These are phyloP conservation scores for Calameuta pallipes DNA, from an alignment of 2,888 invertebrate species.

Conservation along the genomic window DNA sequence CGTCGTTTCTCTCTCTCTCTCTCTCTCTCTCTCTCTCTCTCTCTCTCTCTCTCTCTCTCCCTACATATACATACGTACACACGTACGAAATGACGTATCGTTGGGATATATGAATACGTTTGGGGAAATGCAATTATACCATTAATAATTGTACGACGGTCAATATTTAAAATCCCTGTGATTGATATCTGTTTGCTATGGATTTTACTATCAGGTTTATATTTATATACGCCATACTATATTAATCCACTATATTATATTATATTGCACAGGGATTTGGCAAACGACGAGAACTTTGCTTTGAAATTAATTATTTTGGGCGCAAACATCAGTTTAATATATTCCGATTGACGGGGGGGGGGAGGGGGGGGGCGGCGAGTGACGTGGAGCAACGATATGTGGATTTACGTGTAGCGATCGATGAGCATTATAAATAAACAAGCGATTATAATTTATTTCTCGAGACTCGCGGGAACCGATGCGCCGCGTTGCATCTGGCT, in stretches of 20 bases:
- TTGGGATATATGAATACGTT: neutral
- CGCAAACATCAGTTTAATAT: slow-evolving; percentile 59
- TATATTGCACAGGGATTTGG: neutral
- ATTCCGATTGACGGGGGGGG: slow-evolving; percentile 49
- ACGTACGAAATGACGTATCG: neutral
- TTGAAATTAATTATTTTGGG: slow-evolving; percentile 57
- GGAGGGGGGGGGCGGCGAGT: too few species aligned
- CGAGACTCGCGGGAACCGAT: neutral
- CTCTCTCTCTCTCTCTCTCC: neutral
- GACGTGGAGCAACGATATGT: too few species aligned
- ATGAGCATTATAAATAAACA: neutral
- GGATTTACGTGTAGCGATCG: neutral
- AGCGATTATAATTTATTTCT: neutral
- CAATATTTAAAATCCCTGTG: slow-evolving; percentile 52
- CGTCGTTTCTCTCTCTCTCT: neutral
- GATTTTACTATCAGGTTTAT: slow-evolving; percentile 9
- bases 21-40: neutral
- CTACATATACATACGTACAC: neutral
- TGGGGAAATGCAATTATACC: slow-evolving; percentile 34
- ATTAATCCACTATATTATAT: neutral
- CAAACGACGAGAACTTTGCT: slow-evolving; percentile 31
- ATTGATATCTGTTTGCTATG: slow-evolving; percentile 50
- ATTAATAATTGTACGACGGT: slow-evolving; percentile 49
- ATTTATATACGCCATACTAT: neutral
- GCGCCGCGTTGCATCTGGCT: neutral